These are phyloP conservation scores for Chrysemys picta DNA, from an alignment of 2,113 vertebrate species.

Conservation along the genomic window DNA sequence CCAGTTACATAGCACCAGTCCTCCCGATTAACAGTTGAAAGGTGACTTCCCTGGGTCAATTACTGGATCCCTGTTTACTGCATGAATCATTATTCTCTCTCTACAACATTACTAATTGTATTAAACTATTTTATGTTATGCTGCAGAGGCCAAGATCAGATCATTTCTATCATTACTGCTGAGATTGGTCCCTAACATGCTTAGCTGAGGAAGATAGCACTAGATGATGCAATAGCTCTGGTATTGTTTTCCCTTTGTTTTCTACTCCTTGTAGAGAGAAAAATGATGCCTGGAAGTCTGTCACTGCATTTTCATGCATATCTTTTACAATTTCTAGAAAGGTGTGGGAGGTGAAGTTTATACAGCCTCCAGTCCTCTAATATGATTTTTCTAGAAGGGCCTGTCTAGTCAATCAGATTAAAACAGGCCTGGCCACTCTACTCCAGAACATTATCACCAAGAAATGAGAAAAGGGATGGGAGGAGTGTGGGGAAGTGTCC, in stretches of 20 bases:
- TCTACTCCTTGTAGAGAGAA: background rate
- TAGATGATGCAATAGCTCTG: background rate
- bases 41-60: background rate
- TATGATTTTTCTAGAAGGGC: background rate
- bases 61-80: background rate
- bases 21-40: too few relatives aligned
- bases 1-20: background rate
- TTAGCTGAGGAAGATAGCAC: rapidly evolving
- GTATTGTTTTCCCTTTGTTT: background rate
- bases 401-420: background rate
- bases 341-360: background rate
- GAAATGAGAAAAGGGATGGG: background rate
- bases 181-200: rapidly evolving
- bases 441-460: background rate
- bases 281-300: background rate
- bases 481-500: background rate
- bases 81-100: background rate
- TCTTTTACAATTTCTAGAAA: background rate
- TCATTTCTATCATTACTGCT: background rate
- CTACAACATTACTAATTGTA: background rate
- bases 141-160: background rate
- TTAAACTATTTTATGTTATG: background rate
- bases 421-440: background rate
- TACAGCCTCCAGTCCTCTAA: background rate
- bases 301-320: background rate